Percentiles rank a stretch among this genome's conserved stretches.
phyloP scores from a whole-genome alignment of 2,888 invertebrate species.

The Herminia tarsipennalis region DNA sequence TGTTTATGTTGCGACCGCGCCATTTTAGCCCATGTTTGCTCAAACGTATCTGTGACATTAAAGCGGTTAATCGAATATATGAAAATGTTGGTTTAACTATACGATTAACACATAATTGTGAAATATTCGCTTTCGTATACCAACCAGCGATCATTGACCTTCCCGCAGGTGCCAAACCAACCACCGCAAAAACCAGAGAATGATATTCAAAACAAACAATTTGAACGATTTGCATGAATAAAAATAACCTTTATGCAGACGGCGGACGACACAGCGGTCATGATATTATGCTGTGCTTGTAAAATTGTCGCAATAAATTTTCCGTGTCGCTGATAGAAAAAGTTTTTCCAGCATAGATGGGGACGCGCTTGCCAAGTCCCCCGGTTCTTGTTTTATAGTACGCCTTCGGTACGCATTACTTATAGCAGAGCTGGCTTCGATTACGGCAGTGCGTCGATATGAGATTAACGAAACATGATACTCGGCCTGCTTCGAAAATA shows the following conservation, averaged over 20 bases:
- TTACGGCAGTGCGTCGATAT: conserved; percentile 36
- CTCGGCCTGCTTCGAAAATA: too few species aligned
- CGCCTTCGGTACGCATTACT: conserved; percentile 41
- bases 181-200: conserved; percentile 46
- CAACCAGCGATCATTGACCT: conserved; percentile 9
- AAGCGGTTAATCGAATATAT: conserved; percentile 30
- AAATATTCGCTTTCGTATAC: conserved; percentile 18
- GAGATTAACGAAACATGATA: conserved; percentile 42
- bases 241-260: conserved; percentile 40
- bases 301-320: conserved; percentile 71
- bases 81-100: conserved; percentile 25
- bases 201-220: conserved; percentile 57
- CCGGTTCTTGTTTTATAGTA: conserved; percentile 43
- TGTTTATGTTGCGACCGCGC: conserved; percentile 36
- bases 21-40: conserved; percentile 31
- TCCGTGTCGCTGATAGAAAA: conserved; percentile 66
- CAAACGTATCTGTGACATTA: conserved; percentile 29
- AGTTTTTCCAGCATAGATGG: conserved; percentile 55
- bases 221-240: conserved; percentile 50
- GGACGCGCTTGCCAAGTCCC: conserved; percentile 51
- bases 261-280: conserved; percentile 33
- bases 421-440: conserved; percentile 45
- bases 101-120: conserved; percentile 34
- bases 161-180: neutral
- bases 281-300: conserved; percentile 49